A percentile compares a stretch with the other conserved stretches of the same genome.
Conservation (phyloP, 2,888 invertebrate species). For the Abrostola tripartita region DNA sequence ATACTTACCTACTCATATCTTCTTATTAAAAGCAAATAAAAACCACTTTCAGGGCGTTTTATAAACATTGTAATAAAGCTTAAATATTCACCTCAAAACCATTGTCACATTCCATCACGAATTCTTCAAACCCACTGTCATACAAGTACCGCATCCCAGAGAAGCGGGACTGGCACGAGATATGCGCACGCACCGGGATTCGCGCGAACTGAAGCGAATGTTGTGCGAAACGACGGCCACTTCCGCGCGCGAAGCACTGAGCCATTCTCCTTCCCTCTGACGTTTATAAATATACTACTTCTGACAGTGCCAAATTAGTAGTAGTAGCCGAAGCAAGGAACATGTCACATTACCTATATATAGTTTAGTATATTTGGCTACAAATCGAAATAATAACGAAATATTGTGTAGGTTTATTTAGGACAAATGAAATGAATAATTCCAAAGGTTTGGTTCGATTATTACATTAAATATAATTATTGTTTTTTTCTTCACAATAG, state of each 20-base stretch:
- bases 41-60: too few relatives aligned
- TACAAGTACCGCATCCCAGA: slow-evolving; percentile 74
- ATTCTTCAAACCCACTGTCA: slow-evolving; percentile 75
- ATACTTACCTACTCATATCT: not conserved
- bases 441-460: not conserved
- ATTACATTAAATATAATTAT: too few relatives aligned
- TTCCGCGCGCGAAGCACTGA: slow-evolving; percentile 74
- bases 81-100: slow-evolving; percentile 79
- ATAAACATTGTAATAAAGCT: too few relatives aligned
- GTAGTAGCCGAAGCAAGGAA: slow-evolving; percentile 67
- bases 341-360: slow-evolving; percentile 63
- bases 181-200: slow-evolving; percentile 57
- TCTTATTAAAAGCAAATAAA: not conserved
- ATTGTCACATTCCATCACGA: slow-evolving; percentile 82
- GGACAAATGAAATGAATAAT: not conserved
- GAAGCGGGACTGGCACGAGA: slow-evolving; percentile 32
- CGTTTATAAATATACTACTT: slow-evolving; percentile 81
- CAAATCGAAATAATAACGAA: slow-evolving; percentile 3
- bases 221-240: slow-evolving; percentile 63
- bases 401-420: not conserved
- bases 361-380: slow-evolving; percentile 50
- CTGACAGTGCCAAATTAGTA: slow-evolving; percentile 75
- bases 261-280: slow-evolving; percentile 71
- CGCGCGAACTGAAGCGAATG: slow-evolving; percentile 57
- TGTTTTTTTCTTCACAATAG: too few relatives aligned